Evolutionary conservation across 2,113 vertebrate species (phyloP), one percentile per base, ranked within the genome.

Genomic region (Dicrurus megarhynchus): DNA sequence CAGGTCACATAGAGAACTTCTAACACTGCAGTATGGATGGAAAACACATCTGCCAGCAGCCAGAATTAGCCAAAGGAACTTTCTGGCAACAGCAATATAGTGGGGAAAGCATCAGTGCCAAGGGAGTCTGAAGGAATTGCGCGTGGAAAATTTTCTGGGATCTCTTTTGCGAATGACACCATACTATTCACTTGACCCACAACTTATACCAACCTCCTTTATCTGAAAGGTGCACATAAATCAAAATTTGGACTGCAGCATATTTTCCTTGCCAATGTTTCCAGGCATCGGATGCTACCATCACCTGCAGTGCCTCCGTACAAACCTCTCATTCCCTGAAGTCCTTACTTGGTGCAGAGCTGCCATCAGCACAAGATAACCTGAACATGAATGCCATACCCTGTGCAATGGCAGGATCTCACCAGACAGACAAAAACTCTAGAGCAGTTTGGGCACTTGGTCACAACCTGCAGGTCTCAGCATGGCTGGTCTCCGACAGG

Each of bases 21-120:
- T 90, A 91, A 79, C 57, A 42, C 41, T 46, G 37, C n/a, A 64
- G 13, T 46, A 18, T 76, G 46, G 42, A 85, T 93, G 83, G 96
- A 95, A 97, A 96, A 95, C 32, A 23, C 53, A 80, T 88, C 89
- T 92, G 82, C 83, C 71, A 93, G 82, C 59, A 94, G 67, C 50
- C 67, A 83, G 53, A 6, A 33, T 33, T 69, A 80, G 82, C 82
- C 82, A 93, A 88, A 71, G 39, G 32, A 95, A 13, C 37, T 85
- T 93, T 95, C 92, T 94, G 92, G 90, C 83, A 94, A 61, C 33
- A 69, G 64, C 23, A 59, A 63, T 23, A 37, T 12, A 42, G 42
- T 1, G 23, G 18, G 28, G 46, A 90, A 30, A 93, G 7, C 80
- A 60, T 50, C 52, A 74, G 47, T 47, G 94, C 83, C 92, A 95